Percentiles rank a stretch among this genome's conserved stretches.
Evolutionary conservation across 1,140 invertebrate species (phyloP).

Genomic region (Portunus trituberculatus): DNA sequence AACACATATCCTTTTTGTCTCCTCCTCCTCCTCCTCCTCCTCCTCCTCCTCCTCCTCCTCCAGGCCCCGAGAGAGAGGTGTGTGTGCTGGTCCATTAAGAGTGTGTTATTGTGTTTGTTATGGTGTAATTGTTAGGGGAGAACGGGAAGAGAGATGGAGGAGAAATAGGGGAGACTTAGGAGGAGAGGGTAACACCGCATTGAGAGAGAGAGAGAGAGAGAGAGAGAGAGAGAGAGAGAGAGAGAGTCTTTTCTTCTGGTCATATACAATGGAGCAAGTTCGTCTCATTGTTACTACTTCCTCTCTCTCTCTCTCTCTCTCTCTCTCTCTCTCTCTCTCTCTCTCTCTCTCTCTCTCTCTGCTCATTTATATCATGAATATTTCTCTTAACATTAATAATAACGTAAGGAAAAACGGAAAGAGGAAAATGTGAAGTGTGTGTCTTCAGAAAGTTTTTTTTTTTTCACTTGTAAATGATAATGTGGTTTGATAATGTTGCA

Average conservation of each 20-base stretch:
- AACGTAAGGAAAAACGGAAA: neutral
- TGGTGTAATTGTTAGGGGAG: conserved; percentile 21
- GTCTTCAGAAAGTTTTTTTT: neutral
- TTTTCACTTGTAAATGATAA: neutral
- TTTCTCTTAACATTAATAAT: neutral
- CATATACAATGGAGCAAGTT: too few species aligned
- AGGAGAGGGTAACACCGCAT: too few species aligned
- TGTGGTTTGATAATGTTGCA: neutral
- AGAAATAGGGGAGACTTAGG: too few species aligned
- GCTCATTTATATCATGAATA: too few species aligned
- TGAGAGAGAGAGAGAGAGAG: neutral
- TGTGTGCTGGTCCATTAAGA: neutral
- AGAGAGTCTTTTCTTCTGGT: too few species aligned
- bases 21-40: neutral
- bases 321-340: too few species aligned
- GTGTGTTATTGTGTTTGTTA: conserved; percentile 8
- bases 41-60: conserved; percentile 6
- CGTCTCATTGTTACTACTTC: too few species aligned
- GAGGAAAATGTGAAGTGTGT: neutral
- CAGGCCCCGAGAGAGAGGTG: neutral
- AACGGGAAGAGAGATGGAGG: neutral
- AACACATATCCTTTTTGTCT: too few species aligned
- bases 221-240: too few species aligned
- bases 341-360: too few species aligned
- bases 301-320: too few species aligned